Percentiles rank a stretch among this genome's conserved stretches.
phyloP scores from a whole-genome alignment of 2,888 invertebrate species.

The Epinotia brunnichana region DNA sequence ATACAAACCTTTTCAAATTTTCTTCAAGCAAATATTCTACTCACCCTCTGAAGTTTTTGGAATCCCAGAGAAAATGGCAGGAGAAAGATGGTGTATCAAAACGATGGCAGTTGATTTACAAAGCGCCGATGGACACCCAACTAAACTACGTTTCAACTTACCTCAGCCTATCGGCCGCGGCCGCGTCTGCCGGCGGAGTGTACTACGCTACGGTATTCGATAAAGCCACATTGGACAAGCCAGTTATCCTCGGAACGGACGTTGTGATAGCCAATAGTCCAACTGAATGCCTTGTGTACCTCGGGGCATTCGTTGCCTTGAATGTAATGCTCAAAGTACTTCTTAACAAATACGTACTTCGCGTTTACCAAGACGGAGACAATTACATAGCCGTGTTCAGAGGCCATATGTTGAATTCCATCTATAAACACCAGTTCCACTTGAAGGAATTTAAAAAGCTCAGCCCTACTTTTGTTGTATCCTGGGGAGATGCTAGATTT shows the following conservation, averaged over 20 bases:
- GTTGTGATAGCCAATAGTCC: slow-evolving; percentile 71
- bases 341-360: slow-evolving; percentile 71
- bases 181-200: slow-evolving; percentile 54
- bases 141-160: slow-evolving; percentile 66
- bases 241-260: slow-evolving; percentile 65
- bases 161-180: slow-evolving; percentile 64
- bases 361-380: slow-evolving; percentile 74
- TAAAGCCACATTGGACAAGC: slow-evolving; percentile 59
- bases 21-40: slow-evolving; percentile 56
- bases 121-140: slow-evolving; percentile 71
- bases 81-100: slow-evolving; percentile 66
- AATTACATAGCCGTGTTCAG: slow-evolving; percentile 73
- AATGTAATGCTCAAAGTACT: slow-evolving; percentile 68
- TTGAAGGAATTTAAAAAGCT: slow-evolving; percentile 70
- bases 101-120: slow-evolving; percentile 74
- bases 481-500: slow-evolving; percentile 75
- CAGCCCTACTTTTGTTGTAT: slow-evolving; percentile 62
- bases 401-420: slow-evolving; percentile 66
- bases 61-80: slow-evolving; percentile 68
- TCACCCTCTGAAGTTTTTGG: slow-evolving; percentile 67
- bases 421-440: slow-evolving; percentile 67
- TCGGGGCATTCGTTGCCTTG: slow-evolving; percentile 67
- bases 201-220: slow-evolving; percentile 69
- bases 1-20: slow-evolving; percentile 53
- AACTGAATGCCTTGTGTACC: slow-evolving; percentile 67